Evolutionary conservation across 2,888 invertebrate genomes (phyloP), one percentile per base, ranked within the genome.

Genomic region (Sinhomidia bicolor): DNA sequence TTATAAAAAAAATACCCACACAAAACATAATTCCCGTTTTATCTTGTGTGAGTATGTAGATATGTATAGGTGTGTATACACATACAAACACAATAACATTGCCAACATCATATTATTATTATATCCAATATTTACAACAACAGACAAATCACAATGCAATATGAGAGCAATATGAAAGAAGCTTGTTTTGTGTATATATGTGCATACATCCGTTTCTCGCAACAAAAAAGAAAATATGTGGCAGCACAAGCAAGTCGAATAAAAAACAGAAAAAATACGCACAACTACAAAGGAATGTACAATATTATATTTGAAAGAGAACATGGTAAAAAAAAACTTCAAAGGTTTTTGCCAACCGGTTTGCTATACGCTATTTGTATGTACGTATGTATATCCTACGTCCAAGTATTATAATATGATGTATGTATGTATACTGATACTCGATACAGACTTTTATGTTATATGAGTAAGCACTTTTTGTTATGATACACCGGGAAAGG

Each of bases 291-390:
- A 32, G n/a, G 65, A 32, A 29, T 32, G n/a, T 32, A 65, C 12
- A 23, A 12, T 71, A 9, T 29, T 41, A 9, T 26, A 26, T 10
- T 26, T n/a, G 20, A 17, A 9, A 23, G 9, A 44, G 71, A 41
- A 5, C 5, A 23, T 23, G 60, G 60, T 12, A 65, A 44, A n/a
- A n/a, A n/a, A n/a, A n/a, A 71, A 71, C 41, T 71, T 71, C 41
- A 71, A 71, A 71, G 71, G 71, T 44, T 71, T n/a, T 71, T 20
- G 9, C 36, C 36, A 36, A n/a, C n/a, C n/a, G n/a, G n/a, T 36
- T 36, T 36, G 7, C 36, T 7, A 36, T 36, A 3, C 36, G n/a
- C n/a, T n/a, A n/a, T n/a, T n/a, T n/a, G n/a, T n/a, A n/a, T n/a
- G n/a, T n/a, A n/a, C 36, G 36, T 7, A 7, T 36, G 3, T 36